Percentiles rank a stretch among this genome's conserved stretches.
These are phyloP conservation scores for Poecile atricapillus DNA, from an alignment of 2,113 vertebrate genomes.

Conservation along the genomic window DNA sequence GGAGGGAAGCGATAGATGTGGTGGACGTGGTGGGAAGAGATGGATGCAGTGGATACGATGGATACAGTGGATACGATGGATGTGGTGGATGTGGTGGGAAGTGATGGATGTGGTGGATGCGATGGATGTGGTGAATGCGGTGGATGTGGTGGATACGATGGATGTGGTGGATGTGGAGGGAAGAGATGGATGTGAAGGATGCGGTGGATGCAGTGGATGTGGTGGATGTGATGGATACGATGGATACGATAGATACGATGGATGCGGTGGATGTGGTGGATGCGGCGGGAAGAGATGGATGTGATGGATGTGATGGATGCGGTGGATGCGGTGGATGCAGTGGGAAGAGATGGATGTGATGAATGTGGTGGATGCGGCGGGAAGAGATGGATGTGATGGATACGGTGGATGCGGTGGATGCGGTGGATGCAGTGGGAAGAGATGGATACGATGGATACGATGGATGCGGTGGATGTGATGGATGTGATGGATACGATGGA, in stretches of 20 bases:
- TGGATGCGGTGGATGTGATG: fast-evolving
- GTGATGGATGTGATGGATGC: background rate
- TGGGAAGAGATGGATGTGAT: too few species aligned
- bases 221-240: too few species aligned
- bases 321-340: background rate
- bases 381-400: background rate
- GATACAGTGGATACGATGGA: background rate
- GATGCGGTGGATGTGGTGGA: fast-evolving
- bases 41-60: fast-evolving
- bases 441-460: fast-evolving
- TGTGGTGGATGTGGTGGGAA: background rate
- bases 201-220: fast-evolving
- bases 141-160: background rate
- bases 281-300: too few species aligned
- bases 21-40: background rate
- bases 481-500: fast-evolving
- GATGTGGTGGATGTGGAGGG: fast-evolving
- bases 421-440: fast-evolving
- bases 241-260: background rate
- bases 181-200: fast-evolving
- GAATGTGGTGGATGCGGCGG: background rate
- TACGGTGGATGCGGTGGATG: background rate
- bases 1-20: too few species aligned
- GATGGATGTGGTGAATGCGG: fast-evolving
- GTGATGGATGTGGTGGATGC: fast-evolving